Evolutionary conservation across 2,113 vertebrate genomes (phyloP), one percentile per base, ranked within the genome.

Genomic region (Oriolus oriolus): DNA sequence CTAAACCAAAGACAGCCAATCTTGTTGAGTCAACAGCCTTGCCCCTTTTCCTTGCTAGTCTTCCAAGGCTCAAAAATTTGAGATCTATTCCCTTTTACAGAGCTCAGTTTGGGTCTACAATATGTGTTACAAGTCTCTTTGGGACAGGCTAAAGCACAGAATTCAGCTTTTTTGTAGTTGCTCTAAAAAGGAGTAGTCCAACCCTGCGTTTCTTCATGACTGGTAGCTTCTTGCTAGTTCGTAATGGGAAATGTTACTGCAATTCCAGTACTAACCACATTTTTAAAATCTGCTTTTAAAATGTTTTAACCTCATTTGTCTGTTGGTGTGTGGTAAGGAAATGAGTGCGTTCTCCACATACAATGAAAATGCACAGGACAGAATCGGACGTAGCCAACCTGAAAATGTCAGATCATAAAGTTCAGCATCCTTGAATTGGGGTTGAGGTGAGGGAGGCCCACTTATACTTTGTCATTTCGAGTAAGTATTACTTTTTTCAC

Each of bases 341-440:
- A 66, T 56, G 27, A 81, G 24, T 1, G 5, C 87, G 10, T 85
- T 93, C 18, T 54, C 66, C 39, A 30, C 16, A 13, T 64, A 4
- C 12, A 83, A 74, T 87, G 84, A 52, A 90, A 85, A 73, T 93
- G 42, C 28, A 41, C 14, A 6, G 27, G 75, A 53, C 14, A 6
- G 61, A 68, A 26, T 76, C 61, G 45, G 77, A 68, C 0, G 3
- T 50, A 83, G 87, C 49, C 84, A 93, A 52, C 52, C 75, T 78
- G 87, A 85, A 88, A 96, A 91, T 94, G 84, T 95, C 89, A 95
- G 60, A 69, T 81, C 30, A 52, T 59, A 37, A 87, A 92, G 89
- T 90, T 94, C 87, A 91, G 78, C 66, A 23, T 83, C 69, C 90
- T 79, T 35, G 41, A 93, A 85, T 87, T 85, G 87, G 22, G 76